A percentile compares a stretch with the other conserved stretches of the same genome.
phyloP scores from a whole-genome alignment of 2,797 vertebrate genomes.

The Pantherophis alleghaniensis region DNA sequence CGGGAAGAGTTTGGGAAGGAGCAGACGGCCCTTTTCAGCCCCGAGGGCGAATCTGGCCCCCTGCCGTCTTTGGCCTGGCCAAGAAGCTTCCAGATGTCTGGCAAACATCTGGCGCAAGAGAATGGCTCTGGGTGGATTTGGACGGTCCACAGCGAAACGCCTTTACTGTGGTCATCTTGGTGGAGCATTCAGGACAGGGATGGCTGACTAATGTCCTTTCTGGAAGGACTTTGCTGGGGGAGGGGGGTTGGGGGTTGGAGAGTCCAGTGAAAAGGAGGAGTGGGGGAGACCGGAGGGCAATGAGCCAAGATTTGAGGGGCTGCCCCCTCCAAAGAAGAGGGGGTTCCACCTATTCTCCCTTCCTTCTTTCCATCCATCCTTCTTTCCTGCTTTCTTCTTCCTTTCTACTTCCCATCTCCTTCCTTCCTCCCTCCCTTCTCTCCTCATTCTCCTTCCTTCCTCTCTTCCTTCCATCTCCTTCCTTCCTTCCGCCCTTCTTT shows the following conservation, averaged over 20 bases:
- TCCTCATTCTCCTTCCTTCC: conserved; percentile 17
- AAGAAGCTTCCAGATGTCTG: neutral
- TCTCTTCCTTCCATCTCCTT: no score
- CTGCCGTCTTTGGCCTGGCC: neutral
- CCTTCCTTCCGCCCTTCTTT: neutral
- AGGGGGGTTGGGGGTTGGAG: no score
- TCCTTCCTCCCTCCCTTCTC: no score
- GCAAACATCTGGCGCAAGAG: neutral
- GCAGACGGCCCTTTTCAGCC: neutral
- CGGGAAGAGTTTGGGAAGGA: neutral
- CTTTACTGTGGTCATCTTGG: neutral
- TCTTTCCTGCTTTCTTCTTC: neutral
- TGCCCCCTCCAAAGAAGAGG: no score
- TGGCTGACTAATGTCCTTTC: neutral
- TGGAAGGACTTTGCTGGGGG: neutral
- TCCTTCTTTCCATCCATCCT: no score
- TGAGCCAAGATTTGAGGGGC: no score
- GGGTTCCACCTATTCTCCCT: neutral
- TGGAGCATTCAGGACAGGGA: no score
- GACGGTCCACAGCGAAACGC: neutral
- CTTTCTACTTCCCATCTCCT: neutral
- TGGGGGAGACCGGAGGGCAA: no score
- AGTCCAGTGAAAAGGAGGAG: no score
- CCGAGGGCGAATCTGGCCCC: neutral
- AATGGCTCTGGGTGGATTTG: neutral